Evolutionary conservation across 2,888 invertebrate species (phyloP).

Genomic region (Tenodera sinensis): DNA sequence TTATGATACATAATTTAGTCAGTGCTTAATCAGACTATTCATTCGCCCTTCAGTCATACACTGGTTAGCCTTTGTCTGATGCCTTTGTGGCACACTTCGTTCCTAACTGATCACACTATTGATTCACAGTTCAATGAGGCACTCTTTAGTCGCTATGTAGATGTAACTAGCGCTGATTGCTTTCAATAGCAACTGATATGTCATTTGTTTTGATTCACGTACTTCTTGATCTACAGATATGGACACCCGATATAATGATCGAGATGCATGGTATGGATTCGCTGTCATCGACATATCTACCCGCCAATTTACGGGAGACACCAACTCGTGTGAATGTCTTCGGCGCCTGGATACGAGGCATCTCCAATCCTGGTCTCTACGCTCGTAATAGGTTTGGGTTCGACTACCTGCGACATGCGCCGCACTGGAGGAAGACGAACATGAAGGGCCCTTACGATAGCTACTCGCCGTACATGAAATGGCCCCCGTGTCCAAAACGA

Average conservation of each 20-base stretch:
- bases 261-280: slow-evolving; percentile 39
- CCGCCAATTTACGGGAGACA: slow-evolving; percentile 28
- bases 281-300: slow-evolving; percentile 34
- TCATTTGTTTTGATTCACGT: no score
- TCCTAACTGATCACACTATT: no score
- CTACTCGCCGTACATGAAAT: slow-evolving; percentile 35
- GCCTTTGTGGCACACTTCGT: no score
- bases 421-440: slow-evolving; percentile 35
- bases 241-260: slow-evolving; percentile 34
- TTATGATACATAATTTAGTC: no score
- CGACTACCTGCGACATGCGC: slow-evolving; percentile 39
- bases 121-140: no score
- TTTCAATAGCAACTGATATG: no score
- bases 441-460: slow-evolving; percentile 35
- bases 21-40: no score
- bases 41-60: no score
- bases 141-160: no score
- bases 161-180: no score
- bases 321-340: slow-evolving; percentile 37
- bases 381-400: slow-evolving; percentile 39
- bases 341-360: slow-evolving; percentile 38
- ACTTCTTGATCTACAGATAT: slow-evolving; percentile 17
- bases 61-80: no score
- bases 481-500: slow-evolving; percentile 35
- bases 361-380: slow-evolving; percentile 40